Base-by-base conservation (phyloP, 2,888 invertebrate genomes). In the Noctua fimbriata region DNA sequence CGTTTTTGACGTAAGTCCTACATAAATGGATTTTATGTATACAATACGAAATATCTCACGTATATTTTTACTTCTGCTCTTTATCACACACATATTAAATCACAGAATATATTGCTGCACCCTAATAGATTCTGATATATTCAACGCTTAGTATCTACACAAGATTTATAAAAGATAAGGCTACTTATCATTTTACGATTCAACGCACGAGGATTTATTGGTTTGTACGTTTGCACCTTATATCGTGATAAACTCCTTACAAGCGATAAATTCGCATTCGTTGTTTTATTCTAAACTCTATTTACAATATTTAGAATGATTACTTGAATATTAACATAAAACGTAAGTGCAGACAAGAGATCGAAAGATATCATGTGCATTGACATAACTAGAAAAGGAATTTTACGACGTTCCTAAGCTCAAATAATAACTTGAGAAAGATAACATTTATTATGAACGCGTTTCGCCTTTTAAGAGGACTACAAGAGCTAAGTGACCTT, bases 381-480 rank as follows among this genome's bases (percentile, higher is more conserved):
- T 75, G 58, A 73, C 49, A 69, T 77, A 82, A 47, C 73, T 87
- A 63, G 73, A 78, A 73, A 78, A 73, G 55, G 73, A 73, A 32
- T 60, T 67, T 73, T 73, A 71, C 47, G 4, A 41, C 58, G 76
- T 74, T 73, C 24, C 67, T 77, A 3, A 24, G 49, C 18, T 67
- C 5, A 32, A 69, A 87, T 36, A 75, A 82, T 71, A 73, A 67
- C 69, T 70, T 63, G 47, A n/a, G 1, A 49, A 75, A 67, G 73
- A 75, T 73, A 66, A 52, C 55, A 75, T 78, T 73, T 71, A 60
- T 76, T 32, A 67, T 69, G 69, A 72, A 65, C 65, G n/a, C 41
- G 80, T 80, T 82, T 78, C 47, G 78, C 71, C 75, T 80, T 81
- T 87, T 49, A n/a, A n/a, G n/a, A n/a, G n/a, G n/a, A n/a, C n/a